Base-by-base conservation (phyloP, 2,888 invertebrate genomes). In the Amblyjoppa proteus region DNA sequence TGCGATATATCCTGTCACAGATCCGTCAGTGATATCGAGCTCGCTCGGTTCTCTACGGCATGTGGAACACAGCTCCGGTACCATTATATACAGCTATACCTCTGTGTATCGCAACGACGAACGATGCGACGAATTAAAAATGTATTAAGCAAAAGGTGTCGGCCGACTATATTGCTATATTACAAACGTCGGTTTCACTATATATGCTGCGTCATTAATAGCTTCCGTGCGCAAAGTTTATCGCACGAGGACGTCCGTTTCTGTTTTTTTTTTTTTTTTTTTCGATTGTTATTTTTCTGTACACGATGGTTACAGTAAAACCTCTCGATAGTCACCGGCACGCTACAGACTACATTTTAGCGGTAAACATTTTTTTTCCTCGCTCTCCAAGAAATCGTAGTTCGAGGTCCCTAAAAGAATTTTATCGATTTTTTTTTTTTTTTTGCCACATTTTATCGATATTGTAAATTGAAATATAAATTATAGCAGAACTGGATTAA, bases 1-100 rank as follows among this genome's bases (percentile, higher is more conserved):
- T 88, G 90, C 89, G 93, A 93, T 93, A 93, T 91, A 92, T 91
- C 89, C 81, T 88, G 91, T 91, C 91, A 91, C 90, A 91, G 93
- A 92, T 92, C 92, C 90, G 91, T 90, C 91, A 91, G 91, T 91
- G 93, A 93, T 92, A 93, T 91, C 89, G 89, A 90, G 89, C 88
- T 75, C 75, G 25, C 75, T 76, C 66, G 49, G 78, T 85, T 78
- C 78, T 76, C 34, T 66, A 34, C 66, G 38, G 66, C 66, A 28
- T 34, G 86, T 70, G 76, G 61, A 73, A 71, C 85, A 78, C 70
- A 76, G 81, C 71, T 88, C 86, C 84, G 80, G 81, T 86, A 83
- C 38, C 51, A 7, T 13, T 53, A 66, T 53, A 71, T 28, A 68
- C 49, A 70, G 25, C n/a, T 68, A 69, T 78, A 74, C 56, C 61